A percentile compares a stretch with the other conserved stretches of the same genome.
phyloP scores from a whole-genome alignment of 2,888 invertebrate genomes.

The Cryptocephalus moraei region DNA sequence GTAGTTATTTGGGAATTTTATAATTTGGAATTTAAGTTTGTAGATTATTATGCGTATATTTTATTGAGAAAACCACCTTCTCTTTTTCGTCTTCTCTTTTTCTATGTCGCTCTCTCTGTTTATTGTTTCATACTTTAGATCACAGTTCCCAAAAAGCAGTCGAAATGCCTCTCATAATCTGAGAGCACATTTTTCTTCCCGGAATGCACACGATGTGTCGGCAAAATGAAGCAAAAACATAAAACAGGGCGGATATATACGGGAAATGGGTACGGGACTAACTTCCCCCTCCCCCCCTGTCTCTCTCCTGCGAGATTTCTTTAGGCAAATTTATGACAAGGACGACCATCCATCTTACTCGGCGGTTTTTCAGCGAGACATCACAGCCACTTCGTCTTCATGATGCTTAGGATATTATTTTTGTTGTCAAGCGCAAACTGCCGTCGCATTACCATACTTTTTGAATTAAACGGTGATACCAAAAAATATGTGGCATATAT shows the following conservation, averaged over 20 bases:
- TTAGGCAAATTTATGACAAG: constrained; percentile 36
- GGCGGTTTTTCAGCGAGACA: constrained; percentile 12
- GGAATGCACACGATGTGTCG: constrained; percentile 29
- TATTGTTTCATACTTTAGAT: no score
- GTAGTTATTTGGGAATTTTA: no score
- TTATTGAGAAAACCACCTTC: no score
- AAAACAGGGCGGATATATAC: constrained; percentile 23
- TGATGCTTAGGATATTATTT: constrained; percentile 5
- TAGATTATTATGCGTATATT: no score
- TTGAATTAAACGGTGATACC: neutral
- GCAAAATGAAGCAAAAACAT: constrained; percentile 27
- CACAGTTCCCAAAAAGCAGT: no score
- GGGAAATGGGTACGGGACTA: constrained; percentile 26
- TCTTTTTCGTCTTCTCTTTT: no score
- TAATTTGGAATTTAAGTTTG: no score
- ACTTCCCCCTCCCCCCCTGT: constrained; percentile 2
- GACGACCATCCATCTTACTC: constrained; percentile 30
- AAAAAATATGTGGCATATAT: no score
- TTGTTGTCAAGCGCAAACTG: constrained; percentile 2
- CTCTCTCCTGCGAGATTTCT: constrained; percentile 28
- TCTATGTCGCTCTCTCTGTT: no score
- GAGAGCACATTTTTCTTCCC: constrained; percentile 30
- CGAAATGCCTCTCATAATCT: constrained; percentile 24
- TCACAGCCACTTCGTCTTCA: constrained; percentile 7
- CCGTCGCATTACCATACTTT: constrained; percentile 6